A percentile compares a stretch with the other conserved stretches of the same genome.
Conservation (phyloP, 1,140 invertebrate genomes). For the Sitobion miscanthi region DNA sequence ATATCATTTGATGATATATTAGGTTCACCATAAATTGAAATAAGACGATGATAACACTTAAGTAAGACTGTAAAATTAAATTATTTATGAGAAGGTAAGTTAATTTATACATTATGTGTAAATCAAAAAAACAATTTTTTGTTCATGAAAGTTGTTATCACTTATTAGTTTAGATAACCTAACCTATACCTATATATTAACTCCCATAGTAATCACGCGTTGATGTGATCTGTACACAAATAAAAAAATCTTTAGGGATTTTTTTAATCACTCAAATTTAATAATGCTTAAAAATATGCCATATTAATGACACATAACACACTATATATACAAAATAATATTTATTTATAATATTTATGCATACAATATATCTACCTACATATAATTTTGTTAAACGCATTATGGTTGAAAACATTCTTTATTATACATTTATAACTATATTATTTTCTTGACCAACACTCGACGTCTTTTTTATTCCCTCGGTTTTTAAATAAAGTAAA, state of each 20-base stretch:
- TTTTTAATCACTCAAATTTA: neutral
- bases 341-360: neutral
- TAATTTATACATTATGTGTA: neutral
- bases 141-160: no score
- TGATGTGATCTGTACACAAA: neutral
- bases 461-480: no score
- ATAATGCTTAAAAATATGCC: neutral
- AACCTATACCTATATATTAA: neutral
- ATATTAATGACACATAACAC: neutral
- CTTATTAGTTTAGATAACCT: no score
- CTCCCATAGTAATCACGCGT: neutral
- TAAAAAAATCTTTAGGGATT: neutral
- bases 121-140: no score
- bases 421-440: neutral
- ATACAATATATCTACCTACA: neutral
- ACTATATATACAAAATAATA: no score
- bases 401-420: neutral
- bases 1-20: neutral
- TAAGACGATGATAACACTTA: neutral
- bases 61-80: neutral
- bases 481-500: neutral
- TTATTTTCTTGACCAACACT: neutral
- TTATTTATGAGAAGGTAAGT: neutral
- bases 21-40: neutral
- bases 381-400: neutral